These are phyloP conservation scores for Agonum fuliginosum DNA, from an alignment of 2,888 invertebrate genomes.

Conservation along the genomic window DNA sequence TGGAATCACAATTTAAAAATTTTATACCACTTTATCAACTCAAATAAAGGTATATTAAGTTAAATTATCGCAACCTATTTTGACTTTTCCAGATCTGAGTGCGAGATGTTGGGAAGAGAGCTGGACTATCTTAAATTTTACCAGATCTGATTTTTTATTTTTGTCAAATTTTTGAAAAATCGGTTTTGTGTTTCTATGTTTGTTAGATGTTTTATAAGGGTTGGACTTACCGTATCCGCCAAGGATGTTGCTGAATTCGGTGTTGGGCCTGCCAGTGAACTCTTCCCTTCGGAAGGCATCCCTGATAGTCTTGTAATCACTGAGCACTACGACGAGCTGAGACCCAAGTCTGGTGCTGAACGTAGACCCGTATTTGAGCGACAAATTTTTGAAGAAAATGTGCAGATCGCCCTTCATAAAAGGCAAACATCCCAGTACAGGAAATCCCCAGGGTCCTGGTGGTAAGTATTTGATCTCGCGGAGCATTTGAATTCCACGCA, in stretches of 20 bases:
- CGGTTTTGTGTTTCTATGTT: no score
- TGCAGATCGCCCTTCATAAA: constrained; percentile 87
- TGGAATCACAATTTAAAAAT: no score
- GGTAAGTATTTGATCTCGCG: constrained; percentile 77
- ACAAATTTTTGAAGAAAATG: constrained; percentile 84
- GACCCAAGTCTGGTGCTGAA: constrained; percentile 89
- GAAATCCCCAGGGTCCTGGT: constrained; percentile 92
- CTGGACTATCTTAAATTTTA: no score
- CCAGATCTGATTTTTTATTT: no score
- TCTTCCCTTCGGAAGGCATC: constrained; percentile 91
- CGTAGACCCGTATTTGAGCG: constrained; percentile 86
- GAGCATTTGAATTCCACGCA: constrained; percentile 69
- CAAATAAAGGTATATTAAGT: no score
- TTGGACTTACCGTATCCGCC: constrained; percentile 90
- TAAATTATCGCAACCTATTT: no score
- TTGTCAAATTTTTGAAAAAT: no score
- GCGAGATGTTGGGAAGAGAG: no score
- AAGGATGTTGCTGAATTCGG: constrained; percentile 89
- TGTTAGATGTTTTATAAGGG: no score
- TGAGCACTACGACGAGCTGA: constrained; percentile 89
- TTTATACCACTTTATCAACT: no score
- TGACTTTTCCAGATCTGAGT: no score
- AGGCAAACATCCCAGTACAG: constrained; percentile 88
- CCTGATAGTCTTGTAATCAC: constrained; percentile 89
- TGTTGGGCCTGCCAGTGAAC: constrained; percentile 91